Evolutionary conservation across 2,888 invertebrate species (phyloP).

Genomic region (Meloe dianella): DNA sequence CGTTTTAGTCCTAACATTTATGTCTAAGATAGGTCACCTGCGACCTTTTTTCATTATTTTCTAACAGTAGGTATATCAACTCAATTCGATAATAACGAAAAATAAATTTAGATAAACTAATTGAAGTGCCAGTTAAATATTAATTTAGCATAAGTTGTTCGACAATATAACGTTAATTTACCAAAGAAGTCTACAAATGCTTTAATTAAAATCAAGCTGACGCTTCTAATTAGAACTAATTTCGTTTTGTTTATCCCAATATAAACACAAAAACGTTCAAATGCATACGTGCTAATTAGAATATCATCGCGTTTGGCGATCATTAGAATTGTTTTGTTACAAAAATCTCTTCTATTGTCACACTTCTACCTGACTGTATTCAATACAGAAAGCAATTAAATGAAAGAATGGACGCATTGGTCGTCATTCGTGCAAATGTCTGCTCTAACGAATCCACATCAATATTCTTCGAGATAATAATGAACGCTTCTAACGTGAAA

Average conservation of each 20-base stretch:
- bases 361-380: not conserved
- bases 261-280: not conserved
- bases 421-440: not conserved
- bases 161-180: slow-evolving; percentile 15
- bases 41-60: slow-evolving; percentile 14
- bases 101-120: not conserved
- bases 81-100: not conserved
- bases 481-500: not conserved
- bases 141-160: not conserved
- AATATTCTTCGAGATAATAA: not conserved
- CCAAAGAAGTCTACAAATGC: slow-evolving; percentile 26
- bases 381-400: not conserved
- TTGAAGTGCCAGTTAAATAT: not conserved
- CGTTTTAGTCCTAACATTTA: slow-evolving; percentile 37
- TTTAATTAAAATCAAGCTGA: slow-evolving; percentile 35
- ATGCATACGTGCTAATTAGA: slow-evolving; percentile 21
- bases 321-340: not conserved
- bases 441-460: not conserved
- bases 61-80: not conserved
- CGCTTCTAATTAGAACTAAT: slow-evolving; percentile 16
- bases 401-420: not conserved
- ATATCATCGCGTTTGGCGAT: too few relatives aligned
- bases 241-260: not conserved
- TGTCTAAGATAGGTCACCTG: slow-evolving; percentile 19
- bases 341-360: too few relatives aligned